A percentile compares a stretch with the other conserved stretches of the same genome.
phyloP scores from a whole-genome alignment of 1,140 invertebrate genomes.

The Drosophila subpulchrella region DNA sequence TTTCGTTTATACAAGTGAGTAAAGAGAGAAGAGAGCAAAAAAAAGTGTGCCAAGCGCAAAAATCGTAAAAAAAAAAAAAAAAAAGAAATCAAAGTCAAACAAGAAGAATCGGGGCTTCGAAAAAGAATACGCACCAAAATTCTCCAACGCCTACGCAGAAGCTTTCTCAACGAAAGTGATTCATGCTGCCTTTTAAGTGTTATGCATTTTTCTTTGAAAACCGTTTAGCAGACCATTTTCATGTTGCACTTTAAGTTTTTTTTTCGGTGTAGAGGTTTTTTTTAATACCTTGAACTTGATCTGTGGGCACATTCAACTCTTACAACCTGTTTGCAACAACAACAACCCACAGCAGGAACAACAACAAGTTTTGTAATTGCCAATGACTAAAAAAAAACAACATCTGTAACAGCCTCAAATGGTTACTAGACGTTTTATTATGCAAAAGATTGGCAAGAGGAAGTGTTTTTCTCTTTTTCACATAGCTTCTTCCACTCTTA shows the following conservation, averaged over 20 bases:
- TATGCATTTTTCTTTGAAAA: slow-evolving; percentile 73
- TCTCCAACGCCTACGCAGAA: slow-evolving; percentile 52
- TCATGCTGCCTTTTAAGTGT: slow-evolving; percentile 34
- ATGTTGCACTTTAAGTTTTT: slow-evolving; percentile 7
- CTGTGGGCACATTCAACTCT: slow-evolving; percentile 71
- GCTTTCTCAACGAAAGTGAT: slow-evolving; percentile 82
- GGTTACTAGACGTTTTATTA: slow-evolving; percentile 48
- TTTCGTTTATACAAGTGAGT: slow-evolving; percentile 19
- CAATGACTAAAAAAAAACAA: slow-evolving; percentile 12
- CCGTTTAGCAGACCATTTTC: slow-evolving; percentile 57
- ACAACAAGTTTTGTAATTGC: slow-evolving; percentile 71
- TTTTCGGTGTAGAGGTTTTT: slow-evolving; percentile 1
- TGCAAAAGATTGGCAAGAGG: slow-evolving; percentile 67
- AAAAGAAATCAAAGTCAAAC: slow-evolving; percentile 67
- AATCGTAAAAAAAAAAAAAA: slow-evolving; percentile 46
- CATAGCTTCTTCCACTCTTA: slow-evolving; percentile 4
- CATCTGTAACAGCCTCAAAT: slow-evolving; percentile 6
- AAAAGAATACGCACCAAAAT: slow-evolving; percentile 42
- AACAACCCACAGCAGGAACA: slow-evolving; percentile 24
- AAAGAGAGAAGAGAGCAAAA: slow-evolving; percentile 21
- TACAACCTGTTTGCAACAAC: slow-evolving; percentile 69
- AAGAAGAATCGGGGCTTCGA: slow-evolving; percentile 28
- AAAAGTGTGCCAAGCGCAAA: slow-evolving; percentile 68
- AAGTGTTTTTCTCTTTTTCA: slow-evolving; percentile 39
- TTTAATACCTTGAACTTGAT: slow-evolving; percentile 77